phyloP scores from a whole-genome alignment of 2,888 invertebrate species.

The Tachina grossa region DNA sequence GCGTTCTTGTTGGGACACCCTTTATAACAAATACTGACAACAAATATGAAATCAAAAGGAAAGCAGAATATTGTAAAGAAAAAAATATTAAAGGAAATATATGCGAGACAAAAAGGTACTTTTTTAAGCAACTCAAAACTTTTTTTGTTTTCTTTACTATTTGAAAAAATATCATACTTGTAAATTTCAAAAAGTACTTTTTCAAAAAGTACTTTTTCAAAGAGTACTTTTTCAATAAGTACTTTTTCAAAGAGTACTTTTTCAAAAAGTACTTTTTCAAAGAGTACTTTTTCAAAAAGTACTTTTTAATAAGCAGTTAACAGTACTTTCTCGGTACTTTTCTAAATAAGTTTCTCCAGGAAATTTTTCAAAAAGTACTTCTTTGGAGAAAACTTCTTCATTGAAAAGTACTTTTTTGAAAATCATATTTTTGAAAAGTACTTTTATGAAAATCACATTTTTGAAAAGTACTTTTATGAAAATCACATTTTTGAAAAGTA shows the following conservation, averaged over 20 bases:
- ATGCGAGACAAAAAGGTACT: too few relatives aligned
- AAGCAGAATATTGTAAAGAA: not conserved
- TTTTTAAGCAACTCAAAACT: too few relatives aligned
- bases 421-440: too few relatives aligned
- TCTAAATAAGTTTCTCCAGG: not conserved
- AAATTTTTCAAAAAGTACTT: too few relatives aligned
- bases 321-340: not conserved
- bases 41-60: slow-evolving; percentile 3
- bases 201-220: not conserved
- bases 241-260: not conserved
- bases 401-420: too few relatives aligned
- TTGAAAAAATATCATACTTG: not conserved
- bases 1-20: too few relatives aligned
- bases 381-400: too few relatives aligned
- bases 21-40: too few relatives aligned
- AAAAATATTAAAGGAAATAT: not conserved
- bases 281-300: not conserved
- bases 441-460: too few relatives aligned
- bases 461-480: too few relatives aligned
- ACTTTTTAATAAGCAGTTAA: not conserved
- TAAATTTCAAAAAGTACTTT: not conserved
- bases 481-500: too few relatives aligned
- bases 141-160: too few relatives aligned
- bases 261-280: not conserved
- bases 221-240: not conserved